Base-by-base conservation (phyloP, 2,888 invertebrate genomes). In the Prenolepis imparis region DNA sequence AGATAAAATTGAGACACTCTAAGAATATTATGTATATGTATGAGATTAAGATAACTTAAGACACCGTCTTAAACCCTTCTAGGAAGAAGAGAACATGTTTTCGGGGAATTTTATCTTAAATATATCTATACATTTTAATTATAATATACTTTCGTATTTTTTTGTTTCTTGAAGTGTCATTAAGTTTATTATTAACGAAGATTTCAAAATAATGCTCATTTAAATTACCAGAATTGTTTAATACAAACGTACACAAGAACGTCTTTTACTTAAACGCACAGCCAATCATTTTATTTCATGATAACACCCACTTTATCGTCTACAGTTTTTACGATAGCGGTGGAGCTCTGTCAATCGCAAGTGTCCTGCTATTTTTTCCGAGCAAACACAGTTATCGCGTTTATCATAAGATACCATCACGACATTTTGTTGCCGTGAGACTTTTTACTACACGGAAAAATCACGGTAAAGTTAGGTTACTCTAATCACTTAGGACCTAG, bases 341-440 rank as follows among this genome's bases (percentile, higher is more conserved):
- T 48, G 18, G 44, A 39, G 18, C 67, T 55, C 39, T 28, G 41
- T 21, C 78, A 63, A 82, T 67, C 55, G 41, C 28, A 32, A 32
- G 59, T 52, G 57, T 61, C 39, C 80, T 61, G 77, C 32, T 67
- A 18, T 59, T 61, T 80, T 74, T 82, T 68, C 82, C 64, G 78
- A 59, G 24, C 82, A 88, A 85, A 86, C 82, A 74, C 18, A 83
- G 74, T 88, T 84, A 84, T 81, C 83, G 66, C 59, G 63, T 66
- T 84, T 88, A 89, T 89, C 87, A 72, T 61, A 66, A 61, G 83
- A 85, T 87, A 83, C 78, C 78, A 63, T 63, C 66, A 18, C 32
- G 21, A 44, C 41, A 28, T 12, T 68, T 18, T 32, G 32, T 78
- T 59, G 44, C 44, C 68, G n/a, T 39, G 39, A 44, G 36, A n/a